Evolutionary conservation across 2,888 invertebrate genomes (phyloP), one percentile per base, ranked within the genome.

Genomic region (Melieria picta): DNA sequence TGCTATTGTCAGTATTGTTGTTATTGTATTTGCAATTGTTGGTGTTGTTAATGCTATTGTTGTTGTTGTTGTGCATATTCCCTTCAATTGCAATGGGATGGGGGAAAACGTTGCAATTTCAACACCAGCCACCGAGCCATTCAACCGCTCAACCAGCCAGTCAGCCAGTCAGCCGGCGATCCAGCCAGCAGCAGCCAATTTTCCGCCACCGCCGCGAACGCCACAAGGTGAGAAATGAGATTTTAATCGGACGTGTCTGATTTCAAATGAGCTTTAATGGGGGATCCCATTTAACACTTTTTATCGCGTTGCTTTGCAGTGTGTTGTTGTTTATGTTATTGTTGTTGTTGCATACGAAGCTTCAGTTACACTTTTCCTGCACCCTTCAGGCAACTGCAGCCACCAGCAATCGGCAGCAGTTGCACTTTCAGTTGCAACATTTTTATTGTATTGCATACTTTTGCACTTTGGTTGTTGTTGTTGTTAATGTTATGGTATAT

Each of bases 201-300:
- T 74, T 73, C 71, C 74, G 69, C 62, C 60, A 74, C 65, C 52
- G 60, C 65, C 52, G 60, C 71, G 68, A 77, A 78, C 77, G 77
- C 79, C 78, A 77, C 80, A 80, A 86, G 86, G 86, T 86, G 86
- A 86, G 86, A 86, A 86, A 86, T 85, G 82, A 85, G 86, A 86
- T 86, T 86, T 86, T 86, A 85, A 86, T 86, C 86, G 86, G 84
- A 85, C 84, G 83, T 86, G 84, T 86, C 85, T 86, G 86, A 86
- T 86, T 86, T 86, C 85, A 85, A 86, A 86, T 86, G 86, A 85
- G 84, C 84, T 82, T 86, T 86, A 86, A 86, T 86, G 83, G 85
- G 85, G 82, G 81, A 83, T 75, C 80, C 82, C 84, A 84, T 85
- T 85, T 85, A 84, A 81, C 74, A 79, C 77, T 73, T 73, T 76